Evolutionary conservation across 2,888 invertebrate genomes (phyloP).

Genomic region (Phortica okadai): DNA sequence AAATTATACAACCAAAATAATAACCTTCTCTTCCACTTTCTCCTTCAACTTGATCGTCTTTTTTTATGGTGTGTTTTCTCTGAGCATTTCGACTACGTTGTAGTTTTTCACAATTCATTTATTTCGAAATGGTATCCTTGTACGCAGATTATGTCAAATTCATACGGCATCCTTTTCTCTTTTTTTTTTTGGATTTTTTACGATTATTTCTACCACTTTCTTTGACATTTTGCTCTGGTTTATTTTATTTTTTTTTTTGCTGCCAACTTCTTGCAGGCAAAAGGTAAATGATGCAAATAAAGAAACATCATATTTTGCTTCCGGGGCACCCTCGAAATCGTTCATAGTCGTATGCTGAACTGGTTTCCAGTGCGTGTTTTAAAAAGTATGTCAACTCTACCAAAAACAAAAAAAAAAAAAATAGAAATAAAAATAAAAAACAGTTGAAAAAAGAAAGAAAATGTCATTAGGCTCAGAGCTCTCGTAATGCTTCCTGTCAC

Average conservation of each 20-base stretch:
- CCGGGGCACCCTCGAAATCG: background rate
- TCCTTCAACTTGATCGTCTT: background rate
- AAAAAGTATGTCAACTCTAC: slow-evolving; percentile 62
- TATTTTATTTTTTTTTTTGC: background rate
- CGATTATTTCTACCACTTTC: background rate
- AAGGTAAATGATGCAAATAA: slow-evolving; percentile 74
- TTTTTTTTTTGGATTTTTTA: slow-evolving; percentile 17
- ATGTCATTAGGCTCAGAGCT: slow-evolving; percentile 68
- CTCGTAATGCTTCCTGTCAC: slow-evolving; percentile 9
- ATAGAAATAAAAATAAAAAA: too few relatives aligned
- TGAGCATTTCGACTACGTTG: background rate
- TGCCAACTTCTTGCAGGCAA: slow-evolving; percentile 1
- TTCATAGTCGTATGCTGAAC: slow-evolving; percentile 18
- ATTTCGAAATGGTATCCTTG: slow-evolving; percentile 39
- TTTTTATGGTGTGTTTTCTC: background rate
- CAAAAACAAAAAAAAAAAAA: background rate
- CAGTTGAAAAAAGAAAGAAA: slow-evolving; percentile 47
- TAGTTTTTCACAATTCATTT: slow-evolving; percentile 51
- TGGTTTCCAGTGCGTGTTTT: slow-evolving; percentile 2
- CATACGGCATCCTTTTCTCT: slow-evolving; percentile 48
- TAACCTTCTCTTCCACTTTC: background rate
- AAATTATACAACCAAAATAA: background rate
- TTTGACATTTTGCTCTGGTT: background rate
- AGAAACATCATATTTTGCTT: slow-evolving; percentile 69
- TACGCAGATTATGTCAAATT: slow-evolving; percentile 56